phyloP scores from a whole-genome alignment of 2,888 invertebrate species.

The Aethes cnicana region DNA sequence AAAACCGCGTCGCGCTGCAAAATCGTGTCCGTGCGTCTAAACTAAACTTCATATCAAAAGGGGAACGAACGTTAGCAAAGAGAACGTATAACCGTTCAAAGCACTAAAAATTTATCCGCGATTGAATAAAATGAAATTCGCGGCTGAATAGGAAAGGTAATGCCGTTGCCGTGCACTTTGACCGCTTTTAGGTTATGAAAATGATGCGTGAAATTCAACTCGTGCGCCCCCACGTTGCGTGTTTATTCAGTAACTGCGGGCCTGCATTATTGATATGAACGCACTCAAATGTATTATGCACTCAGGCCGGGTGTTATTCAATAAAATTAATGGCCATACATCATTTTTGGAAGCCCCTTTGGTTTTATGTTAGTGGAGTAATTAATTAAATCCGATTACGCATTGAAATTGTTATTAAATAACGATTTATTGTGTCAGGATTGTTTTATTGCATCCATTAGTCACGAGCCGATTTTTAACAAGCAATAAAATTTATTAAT shows the following conservation, averaged over 20 bases:
- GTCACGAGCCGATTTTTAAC: too few species aligned
- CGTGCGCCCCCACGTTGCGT: conserved; percentile 39
- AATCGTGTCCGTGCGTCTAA: too few species aligned
- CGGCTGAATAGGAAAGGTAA: background rate
- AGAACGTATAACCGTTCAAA: background rate
- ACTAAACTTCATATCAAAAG: too few species aligned
- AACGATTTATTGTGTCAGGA: too few species aligned
- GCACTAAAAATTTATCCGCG: background rate
- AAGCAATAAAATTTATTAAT: too few species aligned
- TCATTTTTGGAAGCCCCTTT: conserved; percentile 10
- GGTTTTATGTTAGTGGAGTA: background rate
- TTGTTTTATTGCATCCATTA: too few species aligned
- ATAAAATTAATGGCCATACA: conserved; percentile 24
- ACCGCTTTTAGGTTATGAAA: conserved; percentile 19
- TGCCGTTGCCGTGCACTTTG: conserved; percentile 9
- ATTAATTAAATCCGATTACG: conserved; percentile 3
- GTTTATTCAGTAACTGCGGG: conserved; percentile 33
- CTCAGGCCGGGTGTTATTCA: conserved; percentile 30
- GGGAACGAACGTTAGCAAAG: background rate
- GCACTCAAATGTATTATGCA: conserved; percentile 39
- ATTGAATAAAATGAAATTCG: background rate
- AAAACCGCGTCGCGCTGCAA: too few species aligned
- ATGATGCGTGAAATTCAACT: conserved; percentile 46
- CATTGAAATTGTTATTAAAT: background rate
- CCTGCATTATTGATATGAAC: conserved; percentile 38